Conservation (phyloP, 2,113 vertebrate species). For the Oncorhynchus keta region DNA sequence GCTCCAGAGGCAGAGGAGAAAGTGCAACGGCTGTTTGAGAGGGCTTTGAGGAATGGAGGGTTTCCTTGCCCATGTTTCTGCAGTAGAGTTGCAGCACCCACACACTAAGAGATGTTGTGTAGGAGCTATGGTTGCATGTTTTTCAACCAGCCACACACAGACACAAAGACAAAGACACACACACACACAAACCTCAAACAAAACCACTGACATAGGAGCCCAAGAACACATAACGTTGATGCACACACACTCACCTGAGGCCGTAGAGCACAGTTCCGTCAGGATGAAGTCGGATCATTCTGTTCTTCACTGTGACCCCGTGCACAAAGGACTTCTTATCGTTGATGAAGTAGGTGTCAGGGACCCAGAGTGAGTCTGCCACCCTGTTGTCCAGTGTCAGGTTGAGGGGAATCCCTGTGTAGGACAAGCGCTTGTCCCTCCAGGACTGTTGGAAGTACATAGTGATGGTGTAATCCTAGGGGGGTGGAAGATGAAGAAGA, state of each 20-base stretch:
- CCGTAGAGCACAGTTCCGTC: constrained; percentile 92
- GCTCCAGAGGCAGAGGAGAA: constrained; percentile 11
- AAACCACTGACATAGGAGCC: neutral
- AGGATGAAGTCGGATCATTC: constrained; percentile 92
- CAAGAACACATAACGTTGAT: neutral
- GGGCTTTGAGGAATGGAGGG: constrained; percentile 12
- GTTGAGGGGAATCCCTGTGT: constrained; percentile 91
- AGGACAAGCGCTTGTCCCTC: constrained; percentile 93
- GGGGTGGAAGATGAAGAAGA: constrained; percentile 25
- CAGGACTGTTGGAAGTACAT: constrained; percentile 97
- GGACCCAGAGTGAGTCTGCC: constrained; percentile 91
- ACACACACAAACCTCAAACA: neutral
- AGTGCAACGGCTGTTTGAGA: constrained; percentile 10
- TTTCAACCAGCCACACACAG: neutral
- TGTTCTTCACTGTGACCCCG: constrained; percentile 91
- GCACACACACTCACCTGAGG: constrained; percentile 75
- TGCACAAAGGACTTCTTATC: constrained; percentile 95
- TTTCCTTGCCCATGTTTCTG: constrained; percentile 10
- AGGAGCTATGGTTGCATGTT: neutral
- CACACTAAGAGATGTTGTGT: neutral
- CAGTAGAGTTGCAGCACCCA: neutral
- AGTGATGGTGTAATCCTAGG: constrained; percentile 91
- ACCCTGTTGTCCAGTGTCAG: constrained; percentile 92
- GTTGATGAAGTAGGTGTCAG: constrained; percentile 92
- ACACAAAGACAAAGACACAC: neutral